Evolutionary conservation across 92 coral and sea anemone species (phyloP).

Genomic region (Parazoanthus atlanticus): DNA sequence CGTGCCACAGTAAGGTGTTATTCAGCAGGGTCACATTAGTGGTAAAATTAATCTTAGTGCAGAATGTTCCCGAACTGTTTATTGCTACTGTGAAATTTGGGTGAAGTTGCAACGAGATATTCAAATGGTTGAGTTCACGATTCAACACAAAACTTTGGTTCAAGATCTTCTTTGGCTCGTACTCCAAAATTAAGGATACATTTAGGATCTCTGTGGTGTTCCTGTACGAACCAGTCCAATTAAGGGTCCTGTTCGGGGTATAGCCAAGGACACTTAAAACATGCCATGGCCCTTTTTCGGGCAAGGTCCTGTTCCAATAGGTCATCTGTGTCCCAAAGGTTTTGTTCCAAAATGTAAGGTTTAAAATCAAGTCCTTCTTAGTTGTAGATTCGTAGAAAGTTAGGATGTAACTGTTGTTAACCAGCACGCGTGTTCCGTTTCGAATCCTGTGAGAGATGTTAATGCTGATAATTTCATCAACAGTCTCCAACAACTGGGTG

Average conservation of each 20-base stretch:
- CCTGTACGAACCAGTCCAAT: constrained; percentile 59
- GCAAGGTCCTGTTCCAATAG: constrained; percentile 44
- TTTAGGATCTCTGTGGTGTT: constrained; percentile 58
- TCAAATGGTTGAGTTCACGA: constrained; percentile 42
- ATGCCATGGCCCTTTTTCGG: constrained; percentile 45
- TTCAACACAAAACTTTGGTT: constrained; percentile 62
- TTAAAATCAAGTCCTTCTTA: constrained; percentile 52
- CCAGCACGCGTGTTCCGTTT: constrained; percentile 50
- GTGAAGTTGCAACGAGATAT: constrained; percentile 56
- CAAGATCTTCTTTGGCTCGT: constrained; percentile 40
- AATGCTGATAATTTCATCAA: constrained; percentile 57
- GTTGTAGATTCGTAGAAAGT: constrained; percentile 59
- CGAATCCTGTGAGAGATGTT: constrained; percentile 58
- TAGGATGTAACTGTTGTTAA: constrained; percentile 53
- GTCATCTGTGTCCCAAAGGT: constrained; percentile 62
- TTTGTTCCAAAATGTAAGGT: constrained; percentile 57
- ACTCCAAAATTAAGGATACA: constrained; percentile 47
- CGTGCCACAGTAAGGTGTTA: constrained; percentile 63
- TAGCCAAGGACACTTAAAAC: constrained; percentile 42
- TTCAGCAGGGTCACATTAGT: constrained; percentile 56
- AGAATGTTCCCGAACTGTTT: constrained; percentile 71
- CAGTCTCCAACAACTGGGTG: constrained; percentile 2
- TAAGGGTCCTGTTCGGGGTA: constrained; percentile 56
- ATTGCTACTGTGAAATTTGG: constrained; percentile 54
- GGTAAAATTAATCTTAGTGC: constrained; percentile 45